Base-by-base conservation (phyloP, 2,797 vertebrate genomes). In the Eulemur mongoz region DNA sequence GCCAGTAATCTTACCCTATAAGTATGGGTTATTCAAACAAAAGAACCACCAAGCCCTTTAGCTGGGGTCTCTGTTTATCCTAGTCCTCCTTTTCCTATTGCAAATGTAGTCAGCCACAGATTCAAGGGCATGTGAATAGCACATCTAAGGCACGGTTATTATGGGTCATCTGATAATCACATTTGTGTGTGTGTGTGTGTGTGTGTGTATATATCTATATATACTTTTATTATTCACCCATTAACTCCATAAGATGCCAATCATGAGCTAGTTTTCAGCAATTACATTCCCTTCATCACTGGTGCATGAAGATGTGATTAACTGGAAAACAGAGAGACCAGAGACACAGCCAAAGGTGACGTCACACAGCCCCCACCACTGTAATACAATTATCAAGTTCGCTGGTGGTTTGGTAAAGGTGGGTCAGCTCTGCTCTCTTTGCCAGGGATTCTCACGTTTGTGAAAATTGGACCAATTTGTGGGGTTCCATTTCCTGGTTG, bases 171-270 rank as follows among this genome's bases (percentile, higher is more conserved):
- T 8, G 59, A 85, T 80, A 38, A 89, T 75, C 57, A 59, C 9
- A 32, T 78, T 52, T 40, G 1, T 17, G 35, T 43, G 43, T 43
- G 40, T 43, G 40, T 43, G 38, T 40, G 38, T 40, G 1, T 17
- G 35, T 43, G 9, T 43, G 9, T 43, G 2, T 43, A 43, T 43
- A 43, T 23, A 57, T 43, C 2, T 43, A 43, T 43, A 43, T 23
- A 57, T 98, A 99, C 94, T 98, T 99, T 99, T 99, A 99, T 98
- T 99, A 98, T 99, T 99, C 98, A 99, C 98, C 98, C 98, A 98
- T 99, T 97, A 99, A 98, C 98, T 99, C 98, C 98, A 99, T 98
- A 97, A 97, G 98, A 98, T 84, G 98, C 98, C 98, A 99, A 99
- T 98, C 97, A 98, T 61, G 97, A 99, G 97, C 98, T 98, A 98